These are phyloP conservation scores for Lepidocolaptes lacrymiger DNA, from an alignment of 2,797 vertebrate species.

Conservation along the genomic window DNA sequence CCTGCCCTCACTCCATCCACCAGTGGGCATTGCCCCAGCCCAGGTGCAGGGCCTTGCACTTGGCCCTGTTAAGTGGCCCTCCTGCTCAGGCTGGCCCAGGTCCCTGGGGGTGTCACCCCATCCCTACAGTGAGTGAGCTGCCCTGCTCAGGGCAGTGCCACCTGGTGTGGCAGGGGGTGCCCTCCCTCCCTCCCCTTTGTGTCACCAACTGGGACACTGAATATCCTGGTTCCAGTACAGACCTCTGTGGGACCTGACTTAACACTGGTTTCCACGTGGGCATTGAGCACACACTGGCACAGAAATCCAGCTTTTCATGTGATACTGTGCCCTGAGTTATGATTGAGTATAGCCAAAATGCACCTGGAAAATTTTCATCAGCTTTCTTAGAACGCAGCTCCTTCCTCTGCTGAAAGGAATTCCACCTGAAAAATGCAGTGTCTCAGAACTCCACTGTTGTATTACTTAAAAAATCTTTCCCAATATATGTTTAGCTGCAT, in stretches of 20 bases:
- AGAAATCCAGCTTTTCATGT: neutral
- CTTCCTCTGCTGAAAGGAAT: neutral
- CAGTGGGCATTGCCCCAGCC: neutral
- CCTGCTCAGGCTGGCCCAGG: neutral
- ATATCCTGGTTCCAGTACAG: neutral
- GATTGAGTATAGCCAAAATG: neutral
- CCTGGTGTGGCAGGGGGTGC: neutral
- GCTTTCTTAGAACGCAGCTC: neutral
- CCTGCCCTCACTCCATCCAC: neutral
- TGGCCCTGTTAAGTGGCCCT: neutral
- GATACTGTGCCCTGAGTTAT: neutral
- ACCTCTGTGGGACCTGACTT: neutral
- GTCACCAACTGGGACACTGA: neutral
- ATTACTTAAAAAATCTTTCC: neutral
- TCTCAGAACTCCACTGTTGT: neutral
- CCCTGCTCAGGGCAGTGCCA: neutral
- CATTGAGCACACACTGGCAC: neutral
- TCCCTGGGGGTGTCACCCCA: neutral
- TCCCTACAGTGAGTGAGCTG: neutral
- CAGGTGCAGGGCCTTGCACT: neutral
- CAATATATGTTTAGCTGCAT: neutral
- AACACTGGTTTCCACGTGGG: neutral
- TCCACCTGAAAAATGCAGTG: neutral
- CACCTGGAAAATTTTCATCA: neutral
- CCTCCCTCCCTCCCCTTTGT: neutral